Evolutionary conservation across 2,797 vertebrate species (phyloP).

Genomic region (Argyrosomus regius): DNA sequence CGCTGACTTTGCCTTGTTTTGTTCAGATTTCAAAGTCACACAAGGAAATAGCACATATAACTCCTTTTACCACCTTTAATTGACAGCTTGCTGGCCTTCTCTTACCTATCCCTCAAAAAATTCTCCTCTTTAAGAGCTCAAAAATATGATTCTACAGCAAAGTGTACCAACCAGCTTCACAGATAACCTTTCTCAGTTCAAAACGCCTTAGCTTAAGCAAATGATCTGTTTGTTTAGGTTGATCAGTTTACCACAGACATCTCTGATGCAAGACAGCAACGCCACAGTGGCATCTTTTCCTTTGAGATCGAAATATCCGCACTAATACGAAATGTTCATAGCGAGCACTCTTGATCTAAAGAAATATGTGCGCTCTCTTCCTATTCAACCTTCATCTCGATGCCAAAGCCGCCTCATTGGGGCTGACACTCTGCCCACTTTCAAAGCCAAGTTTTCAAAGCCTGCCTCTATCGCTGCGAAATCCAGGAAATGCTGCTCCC

Average conservation of each 20-base stretch:
- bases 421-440: slow-evolving; percentile 59
- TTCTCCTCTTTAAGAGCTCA: not conserved
- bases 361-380: slow-evolving; percentile 32
- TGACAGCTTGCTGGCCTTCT: slow-evolving; percentile 42
- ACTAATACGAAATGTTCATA: slow-evolving; percentile 53
- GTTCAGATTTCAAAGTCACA: slow-evolving; percentile 46
- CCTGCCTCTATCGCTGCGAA: slow-evolving; percentile 42
- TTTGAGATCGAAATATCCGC: slow-evolving; percentile 32
- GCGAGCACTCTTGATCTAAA: slow-evolving; percentile 51
- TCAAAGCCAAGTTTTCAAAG: slow-evolving; percentile 72
- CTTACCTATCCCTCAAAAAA: slow-evolving; percentile 13
- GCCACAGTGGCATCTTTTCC: slow-evolving; percentile 17
- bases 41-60: not conserved
- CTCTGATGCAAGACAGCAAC: slow-evolving; percentile 12
- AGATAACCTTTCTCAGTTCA: slow-evolving; percentile 43
- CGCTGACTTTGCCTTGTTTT: slow-evolving; percentile 37
- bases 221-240: slow-evolving; percentile 29
- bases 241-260: slow-evolving; percentile 33
- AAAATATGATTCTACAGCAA: slow-evolving; percentile 4
- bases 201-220: slow-evolving; percentile 26
- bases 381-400: slow-evolving; percentile 60
- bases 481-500: slow-evolving; percentile 66
- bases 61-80: slow-evolving; percentile 38
- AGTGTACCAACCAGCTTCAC: not conserved
- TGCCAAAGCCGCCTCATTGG: slow-evolving; percentile 54